Evolutionary conservation across 2,888 invertebrate species (phyloP), one percentile per base, ranked within the genome.

Genomic region (Dorcus parallelipipedus): DNA sequence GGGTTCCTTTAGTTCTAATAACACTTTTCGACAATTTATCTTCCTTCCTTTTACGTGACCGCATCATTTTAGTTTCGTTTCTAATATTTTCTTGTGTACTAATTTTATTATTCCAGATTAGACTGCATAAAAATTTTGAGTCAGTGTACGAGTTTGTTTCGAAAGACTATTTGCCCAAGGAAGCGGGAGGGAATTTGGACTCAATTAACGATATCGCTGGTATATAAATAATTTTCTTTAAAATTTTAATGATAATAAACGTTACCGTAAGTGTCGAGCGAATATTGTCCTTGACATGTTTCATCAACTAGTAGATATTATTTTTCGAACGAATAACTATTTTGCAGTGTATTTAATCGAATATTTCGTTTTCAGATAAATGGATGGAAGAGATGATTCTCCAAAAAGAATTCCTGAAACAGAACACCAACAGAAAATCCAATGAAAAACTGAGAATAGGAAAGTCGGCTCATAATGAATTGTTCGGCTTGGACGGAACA

Each of bases 101-200:
- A 1, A 14, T 14, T 14, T 14, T 14, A 14, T 14, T 14, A 14
- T 14, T 14, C 6, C 42, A 60, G 60, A 42, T 60, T 6, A 53
- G 23, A 20, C 9, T 60, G 5, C 60, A 60, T 40, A 48, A 45
- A 39, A 26, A 52, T 52, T 52, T 60, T 7, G 53, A 60, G 6
- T 60, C 60, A 5, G 38, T 60, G 14, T 47, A 49, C 9, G 3
- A 33, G 5, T 33, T 23, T 3, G 33, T 41, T 14, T 47, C 58
- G 1, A 54, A 43, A 43, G 54, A 58, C 39, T 54, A 49, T 47
- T 43, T 58, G 6, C 58, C 58, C 8, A 45, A 39, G 43, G 58
- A 58, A 9, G 54, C 54, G 4, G 58, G 58, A n/a, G 58, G 58
- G 17, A 50, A 54, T 40, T 45, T 38, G 3, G 9, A 20, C 0